These are phyloP conservation scores for Seira musarum DNA, from an alignment of 2,888 invertebrate genomes.

Conservation along the genomic window DNA sequence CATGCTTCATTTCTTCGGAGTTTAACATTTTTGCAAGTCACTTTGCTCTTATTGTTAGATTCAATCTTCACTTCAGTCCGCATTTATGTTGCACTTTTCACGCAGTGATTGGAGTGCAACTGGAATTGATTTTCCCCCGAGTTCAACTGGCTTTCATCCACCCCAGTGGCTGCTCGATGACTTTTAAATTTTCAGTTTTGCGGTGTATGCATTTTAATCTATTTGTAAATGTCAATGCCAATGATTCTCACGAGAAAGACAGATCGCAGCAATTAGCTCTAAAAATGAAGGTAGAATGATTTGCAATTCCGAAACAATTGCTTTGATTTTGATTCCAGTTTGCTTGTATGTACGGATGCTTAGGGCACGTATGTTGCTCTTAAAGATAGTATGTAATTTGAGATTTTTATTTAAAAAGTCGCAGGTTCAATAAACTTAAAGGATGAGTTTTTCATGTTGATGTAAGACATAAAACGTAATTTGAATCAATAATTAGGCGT, in stretches of 20 bases:
- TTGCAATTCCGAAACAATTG: not conserved
- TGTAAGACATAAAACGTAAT: not conserved
- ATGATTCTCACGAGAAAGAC: not conserved
- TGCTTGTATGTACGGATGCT: no score
- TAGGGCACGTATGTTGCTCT: not conserved
- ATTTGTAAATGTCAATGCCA: not conserved
- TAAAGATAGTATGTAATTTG: not conserved
- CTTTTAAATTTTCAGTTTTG: not conserved
- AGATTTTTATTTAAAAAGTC: not conserved
- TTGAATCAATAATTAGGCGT: not conserved
- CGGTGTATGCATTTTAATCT: not conserved
- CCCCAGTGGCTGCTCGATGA: not conserved
- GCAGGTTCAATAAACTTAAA: not conserved
- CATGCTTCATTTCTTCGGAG: not conserved
- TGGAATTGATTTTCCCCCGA: slow-evolving; percentile 24
- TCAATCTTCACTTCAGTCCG: not conserved
- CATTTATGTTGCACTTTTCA: not conserved
- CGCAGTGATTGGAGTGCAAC: slow-evolving; percentile 18
- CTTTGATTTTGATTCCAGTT: not conserved
- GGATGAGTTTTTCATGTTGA: not conserved
- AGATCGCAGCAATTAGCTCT: not conserved
- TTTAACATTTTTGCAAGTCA: not conserved
- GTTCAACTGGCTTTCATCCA: not conserved
- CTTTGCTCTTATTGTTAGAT: not conserved
- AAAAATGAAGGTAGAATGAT: not conserved